phyloP scores from a whole-genome alignment of 2,113 vertebrate species.

The Symphodus melops region DNA sequence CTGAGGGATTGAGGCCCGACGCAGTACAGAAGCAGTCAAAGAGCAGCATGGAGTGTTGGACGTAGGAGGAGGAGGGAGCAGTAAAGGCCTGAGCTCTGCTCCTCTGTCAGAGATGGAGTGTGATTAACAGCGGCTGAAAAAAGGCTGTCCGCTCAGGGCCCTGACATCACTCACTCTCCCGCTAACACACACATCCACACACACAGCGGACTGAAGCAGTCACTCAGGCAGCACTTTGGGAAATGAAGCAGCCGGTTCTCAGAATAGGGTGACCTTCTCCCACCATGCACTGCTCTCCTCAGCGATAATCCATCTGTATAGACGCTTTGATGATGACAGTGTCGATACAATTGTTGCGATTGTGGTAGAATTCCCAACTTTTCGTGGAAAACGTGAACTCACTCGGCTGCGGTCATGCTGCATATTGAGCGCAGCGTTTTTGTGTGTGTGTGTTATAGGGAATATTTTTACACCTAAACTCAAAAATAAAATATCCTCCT shows the following conservation, averaged over 20 bases:
- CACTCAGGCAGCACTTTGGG: conserved; percentile 71
- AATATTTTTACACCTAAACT: conserved; percentile 17
- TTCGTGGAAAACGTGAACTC: too few relatives aligned
- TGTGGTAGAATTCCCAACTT: not conserved
- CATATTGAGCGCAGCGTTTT: not conserved
- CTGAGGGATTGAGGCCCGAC: not conserved
- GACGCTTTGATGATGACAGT: conserved; percentile 16
- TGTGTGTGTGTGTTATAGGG: not conserved
- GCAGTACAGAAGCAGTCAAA: conserved; percentile 3
- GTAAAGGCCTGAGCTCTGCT: conserved; percentile 23
- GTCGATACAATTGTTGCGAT: conserved; percentile 4
- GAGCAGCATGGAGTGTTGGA: conserved; percentile 21
- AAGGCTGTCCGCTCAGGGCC: conserved; percentile 48
- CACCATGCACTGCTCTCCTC: conserved; percentile 46
- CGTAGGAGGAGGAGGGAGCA: conserved; percentile 23
- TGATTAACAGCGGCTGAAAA: conserved; percentile 74
- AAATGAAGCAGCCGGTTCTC: conserved; percentile 69
- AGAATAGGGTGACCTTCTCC: conserved; percentile 69
- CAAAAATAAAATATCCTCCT: not conserved
- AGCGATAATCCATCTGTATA: conserved; percentile 11
- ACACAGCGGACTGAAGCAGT: conserved; percentile 34
- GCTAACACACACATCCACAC: conserved; percentile 37
- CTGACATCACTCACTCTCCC: conserved; percentile 61
- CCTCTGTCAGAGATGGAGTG: conserved; percentile 55
- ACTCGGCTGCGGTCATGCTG: not conserved